Percentiles rank a stretch among this genome's conserved stretches.
These are phyloP conservation scores for Chaenodraco wilsoni DNA, from an alignment of 2,797 vertebrate genomes.

Conservation along the genomic window DNA sequence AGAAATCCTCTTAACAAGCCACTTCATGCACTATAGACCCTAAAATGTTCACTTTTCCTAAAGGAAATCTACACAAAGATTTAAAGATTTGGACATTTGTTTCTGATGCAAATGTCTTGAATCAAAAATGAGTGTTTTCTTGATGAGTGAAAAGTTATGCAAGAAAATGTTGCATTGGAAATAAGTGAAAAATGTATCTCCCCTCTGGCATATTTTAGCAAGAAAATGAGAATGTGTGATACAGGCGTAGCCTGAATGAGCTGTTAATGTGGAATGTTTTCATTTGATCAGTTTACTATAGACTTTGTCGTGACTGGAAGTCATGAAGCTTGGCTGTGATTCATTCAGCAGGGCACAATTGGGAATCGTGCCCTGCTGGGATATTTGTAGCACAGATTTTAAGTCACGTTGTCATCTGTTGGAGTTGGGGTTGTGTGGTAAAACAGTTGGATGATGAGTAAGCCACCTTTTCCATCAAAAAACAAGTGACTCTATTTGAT, in stretches of 20 bases:
- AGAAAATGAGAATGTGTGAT: conserved; percentile 35
- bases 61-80: conserved; percentile 8
- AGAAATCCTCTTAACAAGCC: conserved; percentile 11
- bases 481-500: neutral
- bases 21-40: neutral
- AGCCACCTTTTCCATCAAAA: neutral
- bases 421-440: conserved; percentile 31
- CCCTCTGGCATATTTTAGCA: conserved; percentile 30
- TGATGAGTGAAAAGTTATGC: conserved; percentile 11
- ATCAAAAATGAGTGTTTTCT: conserved; percentile 15
- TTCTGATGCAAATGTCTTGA: neutral
- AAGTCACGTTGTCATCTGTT: conserved; percentile 31
- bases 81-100: neutral
- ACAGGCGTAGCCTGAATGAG: conserved; percentile 34
- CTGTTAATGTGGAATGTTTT: conserved; percentile 46
- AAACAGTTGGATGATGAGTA: conserved; percentile 35
- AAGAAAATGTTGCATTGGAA: conserved; percentile 12
- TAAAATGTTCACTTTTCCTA: neutral
- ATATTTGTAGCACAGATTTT: conserved; percentile 45
- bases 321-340: conserved; percentile 30
- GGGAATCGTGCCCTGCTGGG: conserved; percentile 41
- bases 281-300: conserved; percentile 44
- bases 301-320: conserved; percentile 52
- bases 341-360: conserved; percentile 20
- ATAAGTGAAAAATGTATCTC: conserved; percentile 22